Evolutionary conservation across 2,113 vertebrate genomes (phyloP).

Genomic region (Nettapus auritus): DNA sequence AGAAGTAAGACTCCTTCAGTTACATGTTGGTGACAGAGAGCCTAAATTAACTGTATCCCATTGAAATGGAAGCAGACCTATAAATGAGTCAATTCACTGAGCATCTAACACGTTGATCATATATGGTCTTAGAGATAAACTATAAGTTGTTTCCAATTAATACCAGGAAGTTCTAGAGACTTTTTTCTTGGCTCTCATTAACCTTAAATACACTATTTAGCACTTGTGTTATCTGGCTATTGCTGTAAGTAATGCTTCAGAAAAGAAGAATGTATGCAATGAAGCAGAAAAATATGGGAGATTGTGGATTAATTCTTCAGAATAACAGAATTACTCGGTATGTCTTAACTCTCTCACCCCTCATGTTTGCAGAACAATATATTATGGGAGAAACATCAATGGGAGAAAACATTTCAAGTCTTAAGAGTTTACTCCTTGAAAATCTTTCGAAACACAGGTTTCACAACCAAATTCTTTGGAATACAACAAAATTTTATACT

Average conservation of each 20-base stretch:
- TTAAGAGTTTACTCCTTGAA: not conserved
- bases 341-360: not conserved
- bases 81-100: not conserved
- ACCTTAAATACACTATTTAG: not conserved
- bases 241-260: not conserved
- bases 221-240: not conserved
- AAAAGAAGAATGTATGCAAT: not conserved
- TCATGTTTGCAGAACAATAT: not conserved
- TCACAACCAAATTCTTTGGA: not conserved
- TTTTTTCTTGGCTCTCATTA: not conserved
- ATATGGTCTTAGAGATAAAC: not conserved
- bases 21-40: not conserved
- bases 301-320: not conserved
- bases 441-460: not conserved
- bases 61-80: not conserved
- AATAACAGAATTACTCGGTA: not conserved
- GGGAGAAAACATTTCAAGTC: not conserved
- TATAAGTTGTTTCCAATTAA: not conserved
- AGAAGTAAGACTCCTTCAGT: conserved; percentile 13
- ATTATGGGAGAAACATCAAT: not conserved
- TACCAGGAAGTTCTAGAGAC: not conserved
- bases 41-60: not conserved
- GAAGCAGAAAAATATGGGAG: not conserved
- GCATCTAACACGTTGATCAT: not conserved
- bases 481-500: not conserved